Evolutionary conservation across 2,888 invertebrate genomes (phyloP).

Genomic region (Chirona hameri): DNA sequence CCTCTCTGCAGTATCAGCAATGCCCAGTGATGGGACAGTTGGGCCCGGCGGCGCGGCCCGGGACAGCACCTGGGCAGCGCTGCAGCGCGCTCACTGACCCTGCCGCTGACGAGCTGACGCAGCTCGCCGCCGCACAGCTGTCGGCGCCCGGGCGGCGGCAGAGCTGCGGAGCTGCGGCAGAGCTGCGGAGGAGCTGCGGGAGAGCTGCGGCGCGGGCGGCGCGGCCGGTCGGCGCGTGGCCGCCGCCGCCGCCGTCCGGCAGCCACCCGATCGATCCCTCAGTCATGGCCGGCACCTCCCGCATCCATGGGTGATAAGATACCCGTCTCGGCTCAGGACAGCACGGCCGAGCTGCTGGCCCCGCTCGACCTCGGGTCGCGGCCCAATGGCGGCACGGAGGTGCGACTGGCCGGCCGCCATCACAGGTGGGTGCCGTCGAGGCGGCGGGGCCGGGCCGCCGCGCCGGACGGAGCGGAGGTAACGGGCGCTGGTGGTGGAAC

Average conservation of each 20-base stretch:
- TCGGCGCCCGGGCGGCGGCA: not conserved
- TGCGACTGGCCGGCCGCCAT: not conserved
- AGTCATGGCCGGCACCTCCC: conserved; percentile 6
- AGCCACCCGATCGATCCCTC: not conserved
- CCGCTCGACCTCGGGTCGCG: conserved; percentile 9
- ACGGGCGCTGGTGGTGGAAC: too few species aligned
- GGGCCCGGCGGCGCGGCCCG: not conserved
- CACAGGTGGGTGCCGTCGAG: not conserved
- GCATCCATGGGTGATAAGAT: conserved; percentile 22
- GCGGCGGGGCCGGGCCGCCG: not conserved
- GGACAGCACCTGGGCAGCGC: not conserved
- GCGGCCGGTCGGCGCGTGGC: not conserved
- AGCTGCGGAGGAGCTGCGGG: not conserved
- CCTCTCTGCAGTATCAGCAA: too few species aligned
- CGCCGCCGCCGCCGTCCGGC: not conserved
- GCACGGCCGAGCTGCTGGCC: conserved; percentile 12
- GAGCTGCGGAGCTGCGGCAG: not conserved
- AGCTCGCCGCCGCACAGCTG: too few species aligned
- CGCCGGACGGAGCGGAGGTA: too few species aligned
- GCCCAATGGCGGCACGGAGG: conserved; percentile 9
- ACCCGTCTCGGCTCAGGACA: conserved; percentile 10
- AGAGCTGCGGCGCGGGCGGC: not conserved
- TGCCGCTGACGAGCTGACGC: too few species aligned
- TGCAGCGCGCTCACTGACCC: too few species aligned
- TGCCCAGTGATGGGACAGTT: too few species aligned